These are phyloP conservation scores for Pomacea canaliculata DNA, from an alignment of 2,888 invertebrate genomes.

Conservation along the genomic window DNA sequence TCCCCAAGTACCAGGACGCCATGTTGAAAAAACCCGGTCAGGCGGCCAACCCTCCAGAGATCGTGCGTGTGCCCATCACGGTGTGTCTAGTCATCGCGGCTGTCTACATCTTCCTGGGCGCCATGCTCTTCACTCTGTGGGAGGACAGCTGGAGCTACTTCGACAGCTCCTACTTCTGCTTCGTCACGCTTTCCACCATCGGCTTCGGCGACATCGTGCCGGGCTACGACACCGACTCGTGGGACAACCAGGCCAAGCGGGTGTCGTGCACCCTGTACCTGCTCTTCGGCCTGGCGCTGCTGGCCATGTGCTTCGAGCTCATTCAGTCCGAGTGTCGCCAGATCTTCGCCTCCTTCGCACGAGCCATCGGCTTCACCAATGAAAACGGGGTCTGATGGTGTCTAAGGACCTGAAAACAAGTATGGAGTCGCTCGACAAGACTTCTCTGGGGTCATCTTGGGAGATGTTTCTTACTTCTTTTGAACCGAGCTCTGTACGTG, in stretches of 20 bases:
- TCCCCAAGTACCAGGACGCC: conserved; percentile 15
- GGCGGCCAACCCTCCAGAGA: conserved; percentile 25
- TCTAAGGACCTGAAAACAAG: too few species aligned
- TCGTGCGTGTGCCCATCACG: conserved; percentile 82
- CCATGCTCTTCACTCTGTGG: conserved; percentile 91
- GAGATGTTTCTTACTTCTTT: too few species aligned
- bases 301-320: conserved; percentile 71
- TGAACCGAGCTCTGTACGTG: too few species aligned
- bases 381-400: too few species aligned
- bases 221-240: conserved; percentile 55
- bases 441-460: too few species aligned
- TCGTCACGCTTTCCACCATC: conserved; percentile 70
- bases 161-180: conserved; percentile 78
- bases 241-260: conserved; percentile 59
- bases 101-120: conserved; percentile 89
- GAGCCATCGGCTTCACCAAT: too few species aligned
- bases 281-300: conserved; percentile 69
- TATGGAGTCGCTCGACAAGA: too few species aligned
- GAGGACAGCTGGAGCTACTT: conserved; percentile 89
- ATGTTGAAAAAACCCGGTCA: not conserved
- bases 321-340: conserved; percentile 68
- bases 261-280: conserved; percentile 69
- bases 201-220: conserved; percentile 71
- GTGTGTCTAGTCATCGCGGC: conserved; percentile 92
- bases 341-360: conserved; percentile 1